phyloP scores from a whole-genome alignment of 2,888 invertebrate species.

The Tenthredo distinguenda region DNA sequence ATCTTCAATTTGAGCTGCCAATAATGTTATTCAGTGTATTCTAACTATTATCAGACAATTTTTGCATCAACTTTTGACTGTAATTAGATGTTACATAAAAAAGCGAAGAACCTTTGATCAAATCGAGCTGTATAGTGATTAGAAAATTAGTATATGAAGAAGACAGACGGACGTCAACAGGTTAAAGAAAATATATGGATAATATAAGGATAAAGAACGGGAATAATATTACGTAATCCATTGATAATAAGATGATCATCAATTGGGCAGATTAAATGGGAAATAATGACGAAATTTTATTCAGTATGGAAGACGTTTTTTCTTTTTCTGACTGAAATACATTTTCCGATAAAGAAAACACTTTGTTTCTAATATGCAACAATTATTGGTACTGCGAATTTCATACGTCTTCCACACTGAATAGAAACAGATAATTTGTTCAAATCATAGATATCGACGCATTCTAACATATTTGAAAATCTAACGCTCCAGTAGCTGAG shows the following conservation, averaged over 20 bases:
- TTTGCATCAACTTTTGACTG: not conserved
- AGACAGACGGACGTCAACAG: constrained; percentile 33
- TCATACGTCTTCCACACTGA: not conserved
- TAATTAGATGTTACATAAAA: not conserved
- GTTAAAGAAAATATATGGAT: not conserved
- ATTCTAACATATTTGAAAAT: constrained; percentile 38
- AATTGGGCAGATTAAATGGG: not conserved
- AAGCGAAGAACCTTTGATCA: not conserved
- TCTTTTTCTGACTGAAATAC: not conserved
- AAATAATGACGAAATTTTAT: not conserved
- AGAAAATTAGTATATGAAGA: not conserved
- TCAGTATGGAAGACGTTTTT: not conserved
- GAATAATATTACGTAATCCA: not conserved
- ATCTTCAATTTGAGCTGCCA: not conserved
- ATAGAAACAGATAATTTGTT: constrained; percentile 13
- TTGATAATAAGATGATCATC: not conserved
- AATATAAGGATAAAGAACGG: not conserved
- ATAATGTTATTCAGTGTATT: not conserved
- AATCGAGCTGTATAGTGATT: not conserved
- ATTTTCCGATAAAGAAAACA: not conserved
- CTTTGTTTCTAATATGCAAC: not conserved
- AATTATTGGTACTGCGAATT: not conserved
- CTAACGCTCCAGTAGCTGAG: constrained; percentile 27
- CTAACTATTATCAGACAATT: not conserved
- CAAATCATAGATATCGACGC: not conserved